Evolutionary conservation across 2,113 vertebrate species (phyloP), one percentile per base, ranked within the genome.

Genomic region (Zootoca vivipara): DNA sequence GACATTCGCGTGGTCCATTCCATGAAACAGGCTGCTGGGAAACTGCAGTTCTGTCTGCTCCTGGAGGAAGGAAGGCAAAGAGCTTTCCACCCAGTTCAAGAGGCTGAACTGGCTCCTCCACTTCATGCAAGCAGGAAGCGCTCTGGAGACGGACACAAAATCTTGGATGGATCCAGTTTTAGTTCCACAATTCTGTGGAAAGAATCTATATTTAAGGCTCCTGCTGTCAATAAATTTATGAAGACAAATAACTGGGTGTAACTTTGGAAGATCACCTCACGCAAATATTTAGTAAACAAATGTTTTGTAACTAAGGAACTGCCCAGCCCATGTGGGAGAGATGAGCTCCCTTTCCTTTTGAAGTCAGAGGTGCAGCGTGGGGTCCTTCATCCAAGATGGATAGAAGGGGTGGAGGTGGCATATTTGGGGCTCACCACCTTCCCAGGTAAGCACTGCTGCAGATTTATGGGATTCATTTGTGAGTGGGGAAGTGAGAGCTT

Each of bases 1-100:
- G 13, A 83, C 58, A 67, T 35, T 35, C 75, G 24, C 26, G 28
- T 6, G 75, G 79, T 46, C 6, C 30, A 9, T 46, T 65, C 52
- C 56, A 87, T 15, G 38, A 46, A 22, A 4, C 28, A 82, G 30
- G 28, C 12, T 82, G 38, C 58, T 65, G 38, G 38, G 22, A 87
- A 82, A 82, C n/a, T 65, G 79, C n/a, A 83, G 22, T 35, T 42
- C 73, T 77, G 40, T 28, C 58, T 46, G 30, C 58, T 46, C 24
- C 80, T 77, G 40, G n/a, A 35, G 58, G 72, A 83, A 83, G 80
- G 70, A 83, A 86, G 74, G 38, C 85, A 86, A 77, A 77, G 73
- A 65, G n/a, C 8, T 65, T 88, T 83, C 72, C 72, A 83, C 56
- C 70, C 40, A 46, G 58, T 88, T 83, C 70, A 88, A 82, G 69